Evolutionary conservation across 1,140 invertebrate genomes (phyloP).

Genomic region (Macrostomum lignano): DNA sequence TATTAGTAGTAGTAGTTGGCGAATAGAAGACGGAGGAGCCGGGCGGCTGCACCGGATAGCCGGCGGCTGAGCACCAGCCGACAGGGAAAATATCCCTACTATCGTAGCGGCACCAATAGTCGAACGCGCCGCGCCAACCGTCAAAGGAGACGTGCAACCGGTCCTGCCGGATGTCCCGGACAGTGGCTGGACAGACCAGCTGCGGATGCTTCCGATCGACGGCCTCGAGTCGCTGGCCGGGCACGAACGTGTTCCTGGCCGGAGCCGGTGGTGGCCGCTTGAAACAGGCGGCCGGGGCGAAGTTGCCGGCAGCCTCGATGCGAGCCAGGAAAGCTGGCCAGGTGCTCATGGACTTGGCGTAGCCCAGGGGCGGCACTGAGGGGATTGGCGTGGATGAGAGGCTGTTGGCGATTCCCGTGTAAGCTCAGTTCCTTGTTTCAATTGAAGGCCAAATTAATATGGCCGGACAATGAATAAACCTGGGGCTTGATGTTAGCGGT

Average conservation of each 20-base stretch:
- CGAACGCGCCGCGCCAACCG: conserved; percentile 83
- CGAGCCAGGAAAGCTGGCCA: too few species aligned
- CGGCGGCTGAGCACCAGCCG: conserved; percentile 68
- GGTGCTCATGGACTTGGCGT: too few species aligned
- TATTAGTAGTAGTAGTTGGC: too few species aligned
- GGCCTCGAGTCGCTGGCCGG: conserved; percentile 76
- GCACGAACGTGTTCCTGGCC: conserved; percentile 41
- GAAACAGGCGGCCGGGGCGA: too few species aligned
- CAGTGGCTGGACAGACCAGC: conserved; percentile 73
- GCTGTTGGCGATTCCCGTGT: too few species aligned
- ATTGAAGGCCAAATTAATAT: too few species aligned
- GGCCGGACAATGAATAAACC: too few species aligned
- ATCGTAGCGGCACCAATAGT: conserved; percentile 79
- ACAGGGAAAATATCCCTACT: conserved; percentile 80
- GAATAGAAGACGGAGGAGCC: too few species aligned
- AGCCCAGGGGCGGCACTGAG: too few species aligned
- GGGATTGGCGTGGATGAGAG: too few species aligned
- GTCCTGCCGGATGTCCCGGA: conserved; percentile 59
- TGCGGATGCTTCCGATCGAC: conserved; percentile 86
- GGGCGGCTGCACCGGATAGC: conserved; percentile 70
- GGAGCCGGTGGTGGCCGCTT: conserved; percentile 58
- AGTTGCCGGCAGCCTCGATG: not conserved
- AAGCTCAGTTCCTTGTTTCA: too few species aligned
- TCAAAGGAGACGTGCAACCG: conserved; percentile 83
- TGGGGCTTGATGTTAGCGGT: too few species aligned